Percentiles rank a stretch among this genome's conserved stretches.
phyloP scores from a whole-genome alignment of 1,140 invertebrate species.

The Trichomalopsis sarcophagae region DNA sequence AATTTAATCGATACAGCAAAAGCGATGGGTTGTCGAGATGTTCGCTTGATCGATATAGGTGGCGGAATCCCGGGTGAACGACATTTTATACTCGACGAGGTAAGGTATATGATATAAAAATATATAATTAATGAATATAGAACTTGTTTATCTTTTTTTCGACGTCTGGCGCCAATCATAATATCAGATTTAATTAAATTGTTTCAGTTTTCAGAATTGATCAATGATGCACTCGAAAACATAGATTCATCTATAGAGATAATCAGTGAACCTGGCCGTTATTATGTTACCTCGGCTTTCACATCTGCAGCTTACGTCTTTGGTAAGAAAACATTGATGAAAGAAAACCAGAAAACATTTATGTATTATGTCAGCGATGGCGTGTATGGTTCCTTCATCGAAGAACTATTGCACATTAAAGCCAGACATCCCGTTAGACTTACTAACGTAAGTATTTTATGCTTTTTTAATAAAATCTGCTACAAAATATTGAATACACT shows the following conservation, averaged over 20 bases:
- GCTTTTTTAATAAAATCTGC: background rate
- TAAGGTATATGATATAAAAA: slow-evolving; percentile 63
- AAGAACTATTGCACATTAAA: slow-evolving; percentile 63
- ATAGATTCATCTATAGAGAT: slow-evolving; percentile 80
- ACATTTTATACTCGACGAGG: slow-evolving; percentile 78
- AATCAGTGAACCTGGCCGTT: slow-evolving; percentile 85
- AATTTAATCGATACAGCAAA: slow-evolving; percentile 81
- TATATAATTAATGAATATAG: background rate
- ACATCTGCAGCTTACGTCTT: slow-evolving; percentile 80
- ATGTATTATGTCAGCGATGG: slow-evolving; percentile 85
- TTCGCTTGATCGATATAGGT: slow-evolving; percentile 88
- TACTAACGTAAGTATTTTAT: slow-evolving; percentile 71
- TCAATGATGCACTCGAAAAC: slow-evolving; percentile 77
- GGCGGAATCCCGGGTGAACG: slow-evolving; percentile 88
- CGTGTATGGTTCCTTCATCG: slow-evolving; percentile 82
- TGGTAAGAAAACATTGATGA: slow-evolving; percentile 75
- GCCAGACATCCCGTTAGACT: slow-evolving; percentile 65
- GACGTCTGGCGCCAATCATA: background rate
- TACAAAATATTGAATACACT: background rate
- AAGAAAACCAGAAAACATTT: slow-evolving; percentile 64
- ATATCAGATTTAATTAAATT: background rate
- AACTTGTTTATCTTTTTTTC: background rate
- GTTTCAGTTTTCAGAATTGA: slow-evolving; percentile 70
- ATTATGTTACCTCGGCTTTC: slow-evolving; percentile 81
- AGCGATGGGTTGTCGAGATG: slow-evolving; percentile 80